Evolutionary conservation across 2,113 vertebrate species (phyloP).

Genomic region (Seriola aureovittata): DNA sequence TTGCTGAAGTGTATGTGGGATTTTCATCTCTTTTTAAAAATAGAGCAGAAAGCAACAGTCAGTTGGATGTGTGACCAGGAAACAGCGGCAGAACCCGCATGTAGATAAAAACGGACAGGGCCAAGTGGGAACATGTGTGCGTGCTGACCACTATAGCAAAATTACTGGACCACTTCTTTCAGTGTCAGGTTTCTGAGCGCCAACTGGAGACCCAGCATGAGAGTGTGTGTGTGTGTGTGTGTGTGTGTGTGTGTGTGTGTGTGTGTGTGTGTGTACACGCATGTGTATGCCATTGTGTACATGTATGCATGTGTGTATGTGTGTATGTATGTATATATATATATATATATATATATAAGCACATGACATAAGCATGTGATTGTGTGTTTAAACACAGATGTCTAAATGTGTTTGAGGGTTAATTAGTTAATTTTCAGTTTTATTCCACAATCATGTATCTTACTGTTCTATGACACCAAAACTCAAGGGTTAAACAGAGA

Average conservation of each 20-base stretch:
- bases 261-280: neutral
- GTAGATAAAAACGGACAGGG: constrained; percentile 65
- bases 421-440: constrained; percentile 8
- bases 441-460: neutral
- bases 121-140: constrained; percentile 66
- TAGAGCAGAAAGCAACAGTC: constrained; percentile 28
- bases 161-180: constrained; percentile 72
- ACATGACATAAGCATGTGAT: constrained; percentile 34
- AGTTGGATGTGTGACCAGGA: constrained; percentile 33
- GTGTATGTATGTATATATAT: constrained; percentile 13
- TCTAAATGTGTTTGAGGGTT: neutral
- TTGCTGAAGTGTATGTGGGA: neutral
- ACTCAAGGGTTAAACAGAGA: neutral
- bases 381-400: constrained; percentile 22
- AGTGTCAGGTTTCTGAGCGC: constrained; percentile 76
- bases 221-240: constrained; percentile 26
- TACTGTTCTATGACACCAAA: neutral
- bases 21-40: constrained; percentile 42
- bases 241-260: constrained; percentile 11
- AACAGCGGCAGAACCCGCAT: constrained; percentile 43
- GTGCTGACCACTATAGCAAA: constrained; percentile 64
- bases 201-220: constrained; percentile 73
- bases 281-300: constrained; percentile 29
- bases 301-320: constrained; percentile 28
- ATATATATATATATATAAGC: neutral